phyloP scores from a whole-genome alignment of 2,113 vertebrate species.

The Clinocottus analis region DNA sequence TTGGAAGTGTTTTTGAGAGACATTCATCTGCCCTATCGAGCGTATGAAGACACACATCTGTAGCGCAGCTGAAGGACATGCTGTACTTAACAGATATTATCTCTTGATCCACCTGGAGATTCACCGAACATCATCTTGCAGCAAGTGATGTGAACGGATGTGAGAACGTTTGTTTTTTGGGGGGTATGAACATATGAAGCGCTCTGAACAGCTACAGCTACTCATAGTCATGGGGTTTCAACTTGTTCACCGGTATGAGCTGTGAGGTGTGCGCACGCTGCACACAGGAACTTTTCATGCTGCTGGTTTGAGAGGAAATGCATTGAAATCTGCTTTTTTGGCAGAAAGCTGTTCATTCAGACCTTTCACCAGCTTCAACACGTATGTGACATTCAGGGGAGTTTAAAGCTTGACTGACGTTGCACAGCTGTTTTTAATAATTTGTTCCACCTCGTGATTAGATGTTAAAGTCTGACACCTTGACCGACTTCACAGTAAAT shows the following conservation, averaged over 20 bases:
- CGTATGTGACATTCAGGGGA: background rate
- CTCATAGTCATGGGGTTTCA: background rate
- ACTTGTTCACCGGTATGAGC: background rate
- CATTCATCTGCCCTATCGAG: background rate
- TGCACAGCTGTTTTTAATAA: too few species aligned
- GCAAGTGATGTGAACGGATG: background rate
- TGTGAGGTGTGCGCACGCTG: background rate
- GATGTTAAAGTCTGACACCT: background rate
- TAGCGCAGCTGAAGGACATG: background rate
- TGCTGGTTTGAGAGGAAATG: background rate
- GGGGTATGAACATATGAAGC: background rate
- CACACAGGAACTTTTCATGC: background rate
- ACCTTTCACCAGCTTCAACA: background rate
- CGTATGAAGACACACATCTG: background rate
- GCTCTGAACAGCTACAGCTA: background rate
- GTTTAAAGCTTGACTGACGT: too few species aligned
- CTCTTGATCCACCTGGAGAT: background rate
- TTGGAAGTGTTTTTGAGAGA: conserved; percentile 21
- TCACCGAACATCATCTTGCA: background rate
- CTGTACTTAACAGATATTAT: background rate
- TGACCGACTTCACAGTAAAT: background rate
- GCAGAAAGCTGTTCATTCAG: background rate
- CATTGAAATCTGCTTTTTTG: background rate
- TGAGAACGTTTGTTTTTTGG: background rate
- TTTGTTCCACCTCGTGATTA: background rate